Conservation (phyloP, 2,113 vertebrate genomes). For the Mesitornis unicolor region DNA sequence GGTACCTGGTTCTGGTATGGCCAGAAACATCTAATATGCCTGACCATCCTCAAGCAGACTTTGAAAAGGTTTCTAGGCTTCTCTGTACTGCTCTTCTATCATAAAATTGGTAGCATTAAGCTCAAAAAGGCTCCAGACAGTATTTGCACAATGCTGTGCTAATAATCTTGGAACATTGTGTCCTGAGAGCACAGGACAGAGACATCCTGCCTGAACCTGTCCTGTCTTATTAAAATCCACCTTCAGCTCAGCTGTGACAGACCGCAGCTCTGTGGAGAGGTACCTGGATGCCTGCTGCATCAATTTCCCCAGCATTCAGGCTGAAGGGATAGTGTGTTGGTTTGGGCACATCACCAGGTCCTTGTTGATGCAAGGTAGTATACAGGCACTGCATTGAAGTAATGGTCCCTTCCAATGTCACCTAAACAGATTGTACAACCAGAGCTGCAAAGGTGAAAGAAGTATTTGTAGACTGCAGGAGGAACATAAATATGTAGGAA, state of each 20-base stretch:
- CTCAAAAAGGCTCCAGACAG: not conserved
- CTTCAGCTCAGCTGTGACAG: not conserved
- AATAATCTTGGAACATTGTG: slow-evolving; percentile 16
- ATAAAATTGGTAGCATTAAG: not conserved
- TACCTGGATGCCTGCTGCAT: not conserved
- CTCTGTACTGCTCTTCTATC: not conserved
- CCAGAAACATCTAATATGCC: not conserved
- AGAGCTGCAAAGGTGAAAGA: not conserved
- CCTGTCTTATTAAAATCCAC: not conserved
- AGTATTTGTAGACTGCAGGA: not conserved
- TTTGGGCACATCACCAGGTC: not conserved
- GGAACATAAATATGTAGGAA: accelerated
- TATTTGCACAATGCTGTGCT: not conserved
- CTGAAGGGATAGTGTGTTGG: accelerated
- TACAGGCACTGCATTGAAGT: not conserved
- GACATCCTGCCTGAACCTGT: not conserved
- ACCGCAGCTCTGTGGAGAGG: not conserved
- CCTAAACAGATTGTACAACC: not conserved
- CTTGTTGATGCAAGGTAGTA: not conserved
- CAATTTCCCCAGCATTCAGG: not conserved
- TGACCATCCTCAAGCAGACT: not conserved
- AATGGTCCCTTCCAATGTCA: not conserved
- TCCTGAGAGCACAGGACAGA: not conserved
- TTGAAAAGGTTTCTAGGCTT: not conserved
- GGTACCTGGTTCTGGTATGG: not conserved